Base-by-base conservation (phyloP, 1,140 invertebrate genomes). In the Ooceraea biroi region DNA sequence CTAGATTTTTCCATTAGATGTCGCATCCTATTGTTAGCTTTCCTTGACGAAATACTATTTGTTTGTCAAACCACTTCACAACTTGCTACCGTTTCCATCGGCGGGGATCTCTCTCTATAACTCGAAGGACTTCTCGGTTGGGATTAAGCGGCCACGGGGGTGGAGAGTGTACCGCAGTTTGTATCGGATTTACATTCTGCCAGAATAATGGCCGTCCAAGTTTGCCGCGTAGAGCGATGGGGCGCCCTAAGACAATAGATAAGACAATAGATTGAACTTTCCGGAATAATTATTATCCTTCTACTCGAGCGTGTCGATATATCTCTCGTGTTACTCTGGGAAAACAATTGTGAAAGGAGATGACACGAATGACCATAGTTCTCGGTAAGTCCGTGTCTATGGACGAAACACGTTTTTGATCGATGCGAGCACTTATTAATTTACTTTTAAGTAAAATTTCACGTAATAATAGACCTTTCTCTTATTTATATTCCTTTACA, bases 151-250 rank as follows among this genome's bases (percentile, higher is more conserved):
- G 74, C 50, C 22, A 69, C 72, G 65, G 73, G 86, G 65, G 72
- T 85, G 86, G 87, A 86, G 84, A 88, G 27, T 84, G 87, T 17
- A 60, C 68, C 60, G 71, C 85, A 84, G 82, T 88, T 89, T 89
- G 87, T 89, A 88, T 89, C 87, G 88, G 84, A 89, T 89, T 89
- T 89, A 83, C 88, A 89, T 89, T 89, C 74, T 71, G 73, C 17
- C 46, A 17, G 82, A 83, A 89, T 88, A 89, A 88, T 89, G 74
- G 84, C 25, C 65, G 82, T 2, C 60, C 19, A 82, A 88, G 80
- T 85, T 88, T 80, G 25, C 17, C 11, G 46, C 88, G 19, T n/a
- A n/a, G 77, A 83, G 71, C 48, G 57, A 19, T 30, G 22, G 8
- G 36, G 63, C 19, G 10, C 7, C 5, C 7, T 25, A 72, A 48